Conservation (phyloP, 2,113 vertebrate genomes). For the Coptodon rendalli region DNA sequence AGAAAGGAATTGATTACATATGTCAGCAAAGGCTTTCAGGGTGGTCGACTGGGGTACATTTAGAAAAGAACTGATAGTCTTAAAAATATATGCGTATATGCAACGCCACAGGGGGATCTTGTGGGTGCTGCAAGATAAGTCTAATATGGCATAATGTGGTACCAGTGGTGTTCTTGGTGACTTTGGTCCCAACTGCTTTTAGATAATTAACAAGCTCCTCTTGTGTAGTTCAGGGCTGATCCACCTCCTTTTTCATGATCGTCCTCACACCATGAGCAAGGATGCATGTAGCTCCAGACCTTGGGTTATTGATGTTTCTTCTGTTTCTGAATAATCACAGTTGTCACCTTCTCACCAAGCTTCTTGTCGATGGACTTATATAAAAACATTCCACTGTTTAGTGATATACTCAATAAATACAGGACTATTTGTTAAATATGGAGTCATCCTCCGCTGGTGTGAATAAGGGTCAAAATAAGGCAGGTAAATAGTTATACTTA, state of each 20-base stretch:
- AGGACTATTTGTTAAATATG: neutral
- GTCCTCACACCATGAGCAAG: neutral
- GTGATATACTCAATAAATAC: neutral
- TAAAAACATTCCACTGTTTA: neutral
- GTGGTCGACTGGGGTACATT: neutral
- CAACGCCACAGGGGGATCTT: neutral
- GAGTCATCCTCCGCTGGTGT: rapidly evolving
- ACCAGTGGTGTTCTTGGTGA: neutral
- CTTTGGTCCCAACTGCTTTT: neutral
- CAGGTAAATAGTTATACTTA: neutral
- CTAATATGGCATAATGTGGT: neutral
- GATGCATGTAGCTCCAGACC: neutral
- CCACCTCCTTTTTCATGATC: neutral
- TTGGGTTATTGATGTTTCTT: neutral
- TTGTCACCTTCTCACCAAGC: neutral
- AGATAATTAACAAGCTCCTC: neutral
- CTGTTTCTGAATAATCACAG: neutral
- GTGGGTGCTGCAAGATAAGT: neutral
- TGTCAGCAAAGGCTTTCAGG: neutral
- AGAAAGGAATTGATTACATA: neutral
- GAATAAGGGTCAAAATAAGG: neutral
- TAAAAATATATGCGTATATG: neutral
- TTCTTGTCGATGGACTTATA: neutral
- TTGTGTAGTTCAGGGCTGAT: neutral
- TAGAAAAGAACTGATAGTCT: neutral